Base-by-base conservation (phyloP, 2,888 invertebrate species). In the Didymodactylos carnosus region DNA sequence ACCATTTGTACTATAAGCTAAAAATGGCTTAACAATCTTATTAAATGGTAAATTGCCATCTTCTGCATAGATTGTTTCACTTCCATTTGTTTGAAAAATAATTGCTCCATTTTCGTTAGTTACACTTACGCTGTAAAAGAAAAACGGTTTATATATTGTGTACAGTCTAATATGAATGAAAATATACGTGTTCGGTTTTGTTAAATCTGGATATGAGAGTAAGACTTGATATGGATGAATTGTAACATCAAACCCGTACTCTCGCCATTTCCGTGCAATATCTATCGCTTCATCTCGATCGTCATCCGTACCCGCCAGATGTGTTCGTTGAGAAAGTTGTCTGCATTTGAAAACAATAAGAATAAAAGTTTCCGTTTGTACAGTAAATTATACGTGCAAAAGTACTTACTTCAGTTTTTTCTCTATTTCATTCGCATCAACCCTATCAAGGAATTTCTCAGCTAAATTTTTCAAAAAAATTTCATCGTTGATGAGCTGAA, bases 281-380 rank as follows among this genome's bases (percentile, higher is more conserved):
- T 76, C 75, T 23, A 70, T 71, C 5, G 78, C 77, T 35, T 77
- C 74, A 46, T 76, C 69, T 5, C 75, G 71, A 70, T 78, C 78
- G 41, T 75, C 76, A 13, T 75, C 69, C 14, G 77, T 77, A 3
- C 79, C 78, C 19, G 78, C 78, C 23, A 74, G 29, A 74, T 74
- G 73, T 39, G 69, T 46, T 39, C 39, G 19, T n/a, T 39, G 23
- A n/a, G 73, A 16, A 10, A 49, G 35, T 69, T 69, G 39, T 25
- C 70, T 70, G 19, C 3, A 25, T 14, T 29, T 19, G 13, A 53
- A 16, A 25, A 10, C 4, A 14, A 14, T 29, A 29, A 29, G n/a
- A n/a, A 7, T 51, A 3, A 29, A 29, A 23, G 1, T 16, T 13
- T 16, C 0, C 16, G 16, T 19, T 16, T 16, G 8, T 2, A 29